phyloP scores from a whole-genome alignment of 2,888 invertebrate genomes.

The Laspeyria flexula region DNA sequence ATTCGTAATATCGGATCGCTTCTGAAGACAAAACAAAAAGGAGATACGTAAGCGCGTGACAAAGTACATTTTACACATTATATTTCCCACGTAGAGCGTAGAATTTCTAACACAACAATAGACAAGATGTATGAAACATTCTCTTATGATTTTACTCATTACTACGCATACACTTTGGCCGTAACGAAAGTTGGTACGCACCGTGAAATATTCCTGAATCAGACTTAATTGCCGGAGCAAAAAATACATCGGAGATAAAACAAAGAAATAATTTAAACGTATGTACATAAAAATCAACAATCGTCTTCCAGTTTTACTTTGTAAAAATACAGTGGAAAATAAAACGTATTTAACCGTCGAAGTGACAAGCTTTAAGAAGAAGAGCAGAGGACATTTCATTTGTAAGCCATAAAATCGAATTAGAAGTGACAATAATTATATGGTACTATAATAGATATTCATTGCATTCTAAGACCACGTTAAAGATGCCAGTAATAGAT shows the following conservation, averaged over 20 bases:
- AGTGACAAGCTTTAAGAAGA: too few relatives aligned
- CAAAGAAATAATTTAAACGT: too few relatives aligned
- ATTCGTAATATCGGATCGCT: slow-evolving; percentile 4
- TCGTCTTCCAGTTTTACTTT: too few relatives aligned
- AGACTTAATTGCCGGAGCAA: slow-evolving; percentile 24
- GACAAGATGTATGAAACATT: slow-evolving; percentile 23
- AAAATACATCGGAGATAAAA: slow-evolving; percentile 13
- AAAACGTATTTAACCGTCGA: too few relatives aligned
- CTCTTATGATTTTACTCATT: slow-evolving; percentile 27
- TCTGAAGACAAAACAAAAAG: slow-evolving; percentile 13
- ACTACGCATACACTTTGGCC: slow-evolving; percentile 21
- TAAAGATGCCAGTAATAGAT: too few relatives aligned
- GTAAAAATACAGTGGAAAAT: too few relatives aligned
- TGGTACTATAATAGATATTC: too few relatives aligned
- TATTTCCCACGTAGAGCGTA: slow-evolving; percentile 23
- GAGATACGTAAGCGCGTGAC: slow-evolving; percentile 19
- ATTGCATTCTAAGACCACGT: too few relatives aligned
- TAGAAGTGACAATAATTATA: too few relatives aligned
- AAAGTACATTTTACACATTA: slow-evolving; percentile 28
- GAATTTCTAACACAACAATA: slow-evolving; percentile 36
- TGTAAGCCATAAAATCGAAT: too few relatives aligned
- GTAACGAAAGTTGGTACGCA: slow-evolving; percentile 30
- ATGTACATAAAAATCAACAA: too few relatives aligned
- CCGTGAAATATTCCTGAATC: slow-evolving; percentile 23
- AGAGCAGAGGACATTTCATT: too few relatives aligned